Evolutionary conservation across 2,888 invertebrate species (phyloP), one percentile per base, ranked within the genome.

Genomic region (Trichogramma dendrolimi): DNA sequence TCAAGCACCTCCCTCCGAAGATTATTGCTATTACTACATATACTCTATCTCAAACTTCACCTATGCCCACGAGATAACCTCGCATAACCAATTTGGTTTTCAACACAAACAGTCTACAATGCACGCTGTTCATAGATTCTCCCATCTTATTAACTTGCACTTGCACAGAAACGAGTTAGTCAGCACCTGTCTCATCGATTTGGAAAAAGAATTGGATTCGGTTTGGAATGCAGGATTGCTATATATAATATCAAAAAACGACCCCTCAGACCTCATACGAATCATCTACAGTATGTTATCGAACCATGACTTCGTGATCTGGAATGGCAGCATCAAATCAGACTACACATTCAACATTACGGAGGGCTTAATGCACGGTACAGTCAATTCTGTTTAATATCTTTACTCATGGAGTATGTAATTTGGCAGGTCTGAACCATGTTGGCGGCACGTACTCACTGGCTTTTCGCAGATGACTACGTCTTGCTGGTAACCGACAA

Each of bases 131-230:
- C 60, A 59, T 4, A 64, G 61, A 55, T 2, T 67, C 0, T n/a
- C 48, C 1, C 59, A 63, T 1, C 64, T 67, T 5, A 47, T 66
- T 1, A 42, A n/a, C 5, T 48, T 46, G 10, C 57, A 53, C 1
- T 1, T 65, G 0, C 59, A 62, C 8, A 48, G 11, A 0, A 61
- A 59, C 0, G 6, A 48, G 4, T 57, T 59, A 0, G 41, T 63
- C n/a, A 53, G 48, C 0, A 64, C 63, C 1, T 63, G 60, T 7
- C 10, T 67, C 5, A 53, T 67, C 0, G 67, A 68, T 3, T 10
- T 69, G 0, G 66, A 68, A 43, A 67, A 67, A 50, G 65, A 64
- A 0, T 68, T 68, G 4, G 67, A 67, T 5, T 53, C 67, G 0
- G 63, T 68, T 0, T 68, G 64, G 67, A 47, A 65, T 1, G 55